Evolutionary conservation across 2,113 vertebrate genomes (phyloP).

Genomic region (Steatornis caripensis): DNA sequence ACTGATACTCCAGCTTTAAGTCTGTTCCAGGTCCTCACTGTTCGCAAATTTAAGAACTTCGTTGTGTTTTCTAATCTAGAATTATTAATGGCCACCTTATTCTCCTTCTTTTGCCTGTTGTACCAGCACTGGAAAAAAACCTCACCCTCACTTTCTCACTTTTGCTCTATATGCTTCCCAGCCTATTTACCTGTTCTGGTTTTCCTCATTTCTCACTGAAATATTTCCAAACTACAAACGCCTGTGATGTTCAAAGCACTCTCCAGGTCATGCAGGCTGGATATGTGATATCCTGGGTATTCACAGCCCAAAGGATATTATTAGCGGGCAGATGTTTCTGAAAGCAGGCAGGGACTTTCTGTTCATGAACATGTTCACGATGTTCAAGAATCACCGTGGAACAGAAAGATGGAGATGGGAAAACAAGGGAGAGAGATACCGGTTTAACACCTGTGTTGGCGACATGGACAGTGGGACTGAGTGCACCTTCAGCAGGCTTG

Average conservation of each 20-base stretch:
- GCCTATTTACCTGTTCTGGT: not conserved
- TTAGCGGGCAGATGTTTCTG: not conserved
- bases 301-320: not conserved
- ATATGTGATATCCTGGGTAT: not conserved
- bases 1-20: not conserved
- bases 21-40: not conserved
- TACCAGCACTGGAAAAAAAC: not conserved
- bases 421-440: not conserved
- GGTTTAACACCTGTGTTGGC: too few species aligned
- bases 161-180: not conserved
- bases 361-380: too few species aligned
- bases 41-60: not conserved
- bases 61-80: not conserved
- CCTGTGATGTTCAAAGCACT: not conserved
- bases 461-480: too few species aligned
- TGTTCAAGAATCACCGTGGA: not conserved
- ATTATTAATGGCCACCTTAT: not conserved
- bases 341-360: not conserved
- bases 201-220: not conserved
- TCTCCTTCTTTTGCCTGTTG: not conserved
- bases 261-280: not conserved
- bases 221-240: not conserved
- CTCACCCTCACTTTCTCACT: not conserved
- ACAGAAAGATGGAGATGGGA: not conserved
- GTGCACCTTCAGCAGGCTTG: too few species aligned